phyloP scores from a whole-genome alignment of 1,140 invertebrate genomes.

The Campoletis sonorensis region DNA sequence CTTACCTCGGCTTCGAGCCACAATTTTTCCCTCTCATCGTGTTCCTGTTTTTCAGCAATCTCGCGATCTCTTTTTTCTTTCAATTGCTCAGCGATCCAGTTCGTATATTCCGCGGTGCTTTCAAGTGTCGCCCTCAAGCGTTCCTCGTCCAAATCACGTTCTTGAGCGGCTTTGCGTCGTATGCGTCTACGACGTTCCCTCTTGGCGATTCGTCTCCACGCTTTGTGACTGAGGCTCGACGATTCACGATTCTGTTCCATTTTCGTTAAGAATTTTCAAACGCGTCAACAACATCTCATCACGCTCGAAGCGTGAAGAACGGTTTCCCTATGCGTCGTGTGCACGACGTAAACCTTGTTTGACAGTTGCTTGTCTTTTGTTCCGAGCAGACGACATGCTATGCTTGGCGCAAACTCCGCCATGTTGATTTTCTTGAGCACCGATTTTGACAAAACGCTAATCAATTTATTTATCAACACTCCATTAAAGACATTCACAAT shows the following conservation, averaged over 20 bases:
- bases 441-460: not conserved
- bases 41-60: slow-evolving; percentile 74
- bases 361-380: not conserved
- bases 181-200: slow-evolving; percentile 79
- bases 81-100: slow-evolving; percentile 71
- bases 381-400: slow-evolving; percentile 21
- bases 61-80: slow-evolving; percentile 71
- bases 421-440: slow-evolving; percentile 14
- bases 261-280: not conserved
- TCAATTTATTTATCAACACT: no score
- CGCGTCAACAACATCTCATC: not conserved
- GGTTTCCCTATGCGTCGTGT: not conserved
- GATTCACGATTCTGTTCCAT: slow-evolving; percentile 34
- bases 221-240: slow-evolving; percentile 72
- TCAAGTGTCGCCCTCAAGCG: slow-evolving; percentile 60
- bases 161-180: slow-evolving; percentile 73
- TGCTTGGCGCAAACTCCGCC: slow-evolving; percentile 3
- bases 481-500: no score
- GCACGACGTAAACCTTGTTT: not conserved
- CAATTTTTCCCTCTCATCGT: slow-evolving; percentile 61
- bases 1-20: slow-evolving; percentile 74
- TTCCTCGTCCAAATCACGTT: slow-evolving; percentile 64
- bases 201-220: slow-evolving; percentile 81
- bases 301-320: not conserved
- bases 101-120: slow-evolving; percentile 71